A percentile compares a stretch with the other conserved stretches of the same genome.
phyloP scores from a whole-genome alignment of 1,140 invertebrate genomes.

The Rhysida immarginata region DNA sequence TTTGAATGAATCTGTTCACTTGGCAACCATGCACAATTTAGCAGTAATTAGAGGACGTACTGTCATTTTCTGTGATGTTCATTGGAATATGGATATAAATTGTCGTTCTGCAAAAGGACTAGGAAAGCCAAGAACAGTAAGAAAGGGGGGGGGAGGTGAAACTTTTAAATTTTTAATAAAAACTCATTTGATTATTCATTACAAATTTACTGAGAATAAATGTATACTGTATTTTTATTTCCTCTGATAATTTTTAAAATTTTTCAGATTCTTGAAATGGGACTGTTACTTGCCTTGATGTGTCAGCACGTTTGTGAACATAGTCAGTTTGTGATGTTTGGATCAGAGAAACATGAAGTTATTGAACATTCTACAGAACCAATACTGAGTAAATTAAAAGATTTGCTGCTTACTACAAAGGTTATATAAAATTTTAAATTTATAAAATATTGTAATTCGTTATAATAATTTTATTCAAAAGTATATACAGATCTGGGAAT shows the following conservation, averaged over 20 bases:
- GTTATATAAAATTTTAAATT: neutral
- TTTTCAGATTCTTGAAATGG: too few species aligned
- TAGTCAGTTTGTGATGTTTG: constrained; percentile 21
- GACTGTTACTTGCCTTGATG: constrained; percentile 31
- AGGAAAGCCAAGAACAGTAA: constrained; percentile 26
- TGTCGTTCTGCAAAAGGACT: constrained; percentile 27
- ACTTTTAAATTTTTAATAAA: too few species aligned
- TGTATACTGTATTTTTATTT: too few species aligned
- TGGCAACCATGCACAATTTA: constrained; percentile 32
- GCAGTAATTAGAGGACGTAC: constrained; percentile 29
- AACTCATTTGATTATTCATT: too few species aligned
- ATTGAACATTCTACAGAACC: neutral
- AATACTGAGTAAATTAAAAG: neutral
- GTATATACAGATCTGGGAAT: too few species aligned
- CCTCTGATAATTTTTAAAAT: too few species aligned
- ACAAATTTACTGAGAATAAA: too few species aligned
- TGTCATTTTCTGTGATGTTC: constrained; percentile 27
- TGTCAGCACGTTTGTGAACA: constrained; percentile 34
- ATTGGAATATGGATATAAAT: constrained; percentile 16
- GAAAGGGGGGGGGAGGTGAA: too few species aligned
- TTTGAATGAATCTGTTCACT: constrained; percentile 30
- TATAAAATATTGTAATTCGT: neutral
- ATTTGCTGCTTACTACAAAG: neutral
- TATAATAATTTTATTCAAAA: too few species aligned
- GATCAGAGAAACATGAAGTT: neutral